A percentile compares a stretch with the other conserved stretches of the same genome.
phyloP scores from a whole-genome alignment of 2,797 vertebrate species.

The Crocidura indochinensis region DNA sequence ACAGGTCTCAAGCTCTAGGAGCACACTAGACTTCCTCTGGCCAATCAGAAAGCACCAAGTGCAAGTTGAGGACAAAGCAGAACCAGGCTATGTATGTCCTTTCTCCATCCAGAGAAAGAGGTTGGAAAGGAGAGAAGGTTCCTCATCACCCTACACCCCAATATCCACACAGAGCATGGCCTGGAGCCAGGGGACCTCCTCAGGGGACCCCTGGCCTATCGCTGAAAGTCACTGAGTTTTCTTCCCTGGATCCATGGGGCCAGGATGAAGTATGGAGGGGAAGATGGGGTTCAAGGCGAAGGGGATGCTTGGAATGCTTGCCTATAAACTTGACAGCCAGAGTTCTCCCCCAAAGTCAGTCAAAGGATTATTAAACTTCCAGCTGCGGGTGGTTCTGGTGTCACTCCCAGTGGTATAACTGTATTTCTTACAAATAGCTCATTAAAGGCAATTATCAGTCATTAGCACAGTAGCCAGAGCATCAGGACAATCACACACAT shows the following conservation, averaged over 20 bases:
- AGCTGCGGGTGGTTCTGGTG: constrained; percentile 70
- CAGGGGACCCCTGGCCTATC: fast-evolving
- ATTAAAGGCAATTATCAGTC: constrained; percentile 82
- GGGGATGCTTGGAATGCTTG: background rate
- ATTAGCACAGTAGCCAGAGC: constrained; percentile 72
- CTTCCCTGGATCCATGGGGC: no score
- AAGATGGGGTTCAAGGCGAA: background rate
- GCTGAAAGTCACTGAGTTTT: background rate
- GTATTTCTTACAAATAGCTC: constrained; percentile 80
- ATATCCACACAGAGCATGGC: background rate
- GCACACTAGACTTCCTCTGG: background rate
- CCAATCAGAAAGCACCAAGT: background rate
- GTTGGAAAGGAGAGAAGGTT: no score
- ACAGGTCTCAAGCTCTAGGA: no score
- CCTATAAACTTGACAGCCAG: background rate
- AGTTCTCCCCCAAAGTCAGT: constrained; percentile 36
- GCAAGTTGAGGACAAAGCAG: fast-evolving
- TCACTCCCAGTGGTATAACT: constrained; percentile 68
- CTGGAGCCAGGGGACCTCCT: background rate
- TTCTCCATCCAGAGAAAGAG: background rate
- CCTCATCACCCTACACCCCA: no score
- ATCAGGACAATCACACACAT: constrained; percentile 73
- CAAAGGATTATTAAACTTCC: constrained; percentile 58
- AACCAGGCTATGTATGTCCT: background rate
- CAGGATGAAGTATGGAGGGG: background rate